Conservation (phyloP, 1,140 invertebrate genomes). For the Aporrectodea caliginosa region DNA sequence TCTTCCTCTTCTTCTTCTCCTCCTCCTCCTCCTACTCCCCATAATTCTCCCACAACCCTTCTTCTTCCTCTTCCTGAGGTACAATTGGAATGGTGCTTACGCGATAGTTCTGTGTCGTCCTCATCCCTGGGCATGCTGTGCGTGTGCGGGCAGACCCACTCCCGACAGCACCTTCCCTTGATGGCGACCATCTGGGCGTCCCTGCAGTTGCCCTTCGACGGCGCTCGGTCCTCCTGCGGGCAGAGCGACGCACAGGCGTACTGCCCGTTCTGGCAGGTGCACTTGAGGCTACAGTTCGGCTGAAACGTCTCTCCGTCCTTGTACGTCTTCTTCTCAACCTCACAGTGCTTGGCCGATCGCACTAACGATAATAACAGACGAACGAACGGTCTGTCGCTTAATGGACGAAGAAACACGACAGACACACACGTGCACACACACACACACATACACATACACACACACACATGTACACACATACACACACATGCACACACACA, state of each 20-base stretch:
- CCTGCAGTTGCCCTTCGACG: slow-evolving; percentile 60
- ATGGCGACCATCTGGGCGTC: slow-evolving; percentile 65
- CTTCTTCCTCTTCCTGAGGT: too few relatives aligned
- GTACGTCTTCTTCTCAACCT: slow-evolving; percentile 62
- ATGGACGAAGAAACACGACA: not conserved
- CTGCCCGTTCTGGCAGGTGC: slow-evolving; percentile 66
- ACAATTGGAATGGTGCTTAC: too few relatives aligned
- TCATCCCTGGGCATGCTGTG: slow-evolving; percentile 50
- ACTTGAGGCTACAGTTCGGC: slow-evolving; percentile 66
- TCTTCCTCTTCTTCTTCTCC: too few relatives aligned
- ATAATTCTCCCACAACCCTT: too few relatives aligned
- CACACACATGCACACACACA: too few relatives aligned
- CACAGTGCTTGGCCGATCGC: slow-evolving; percentile 42
- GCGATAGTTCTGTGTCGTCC: too few relatives aligned
- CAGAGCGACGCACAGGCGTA: slow-evolving; percentile 70
- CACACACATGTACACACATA: too few relatives aligned
- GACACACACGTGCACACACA: too few relatives aligned
- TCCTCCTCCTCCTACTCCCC: too few relatives aligned
- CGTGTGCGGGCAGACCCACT: slow-evolving; percentile 64
- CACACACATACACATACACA: too few relatives aligned
- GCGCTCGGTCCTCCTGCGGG: slow-evolving; percentile 66
- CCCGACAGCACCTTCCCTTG: slow-evolving; percentile 67
- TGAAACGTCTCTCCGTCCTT: slow-evolving; percentile 65
- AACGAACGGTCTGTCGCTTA: not conserved
- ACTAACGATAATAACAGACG: slow-evolving; percentile 33